Evolutionary conservation across 2,113 vertebrate genomes (phyloP).

Genomic region (Heliornis fulica): DNA sequence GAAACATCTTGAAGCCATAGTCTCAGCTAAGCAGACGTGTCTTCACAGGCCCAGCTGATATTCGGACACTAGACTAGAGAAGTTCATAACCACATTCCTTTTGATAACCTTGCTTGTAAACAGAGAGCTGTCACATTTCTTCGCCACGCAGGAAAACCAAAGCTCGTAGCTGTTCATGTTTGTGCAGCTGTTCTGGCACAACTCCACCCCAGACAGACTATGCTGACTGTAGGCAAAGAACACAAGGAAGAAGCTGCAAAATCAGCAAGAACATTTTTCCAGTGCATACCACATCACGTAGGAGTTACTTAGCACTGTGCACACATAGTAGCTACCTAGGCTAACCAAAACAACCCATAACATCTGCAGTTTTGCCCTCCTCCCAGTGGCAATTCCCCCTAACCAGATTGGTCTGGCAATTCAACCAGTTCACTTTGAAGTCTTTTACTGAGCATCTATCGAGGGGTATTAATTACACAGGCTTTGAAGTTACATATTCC

Average conservation of each 20-base stretch:
- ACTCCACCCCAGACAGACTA: neutral
- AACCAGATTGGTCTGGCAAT: neutral
- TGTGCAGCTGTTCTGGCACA: neutral
- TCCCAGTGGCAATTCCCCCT: neutral
- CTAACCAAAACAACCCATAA: neutral
- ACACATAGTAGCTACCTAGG: neutral
- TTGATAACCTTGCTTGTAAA: neutral
- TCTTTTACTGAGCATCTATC: neutral
- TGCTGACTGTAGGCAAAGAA: neutral
- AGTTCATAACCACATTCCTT: neutral
- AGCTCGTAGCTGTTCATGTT: neutral
- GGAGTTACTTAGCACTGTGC: neutral
- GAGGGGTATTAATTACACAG: neutral
- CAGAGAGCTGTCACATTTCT: neutral
- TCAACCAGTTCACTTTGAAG: neutral
- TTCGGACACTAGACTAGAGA: neutral
- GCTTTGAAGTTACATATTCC: neutral
- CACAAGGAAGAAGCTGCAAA: neutral
- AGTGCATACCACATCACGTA: rapidly evolving
- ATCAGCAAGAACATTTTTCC: neutral
- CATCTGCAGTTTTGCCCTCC: neutral
- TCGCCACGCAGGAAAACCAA: neutral
- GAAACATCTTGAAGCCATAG: neutral
- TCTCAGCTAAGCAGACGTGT: neutral
- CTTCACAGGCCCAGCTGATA: neutral